phyloP scores from a whole-genome alignment of 2,888 invertebrate species.

The Phasia obesa region DNA sequence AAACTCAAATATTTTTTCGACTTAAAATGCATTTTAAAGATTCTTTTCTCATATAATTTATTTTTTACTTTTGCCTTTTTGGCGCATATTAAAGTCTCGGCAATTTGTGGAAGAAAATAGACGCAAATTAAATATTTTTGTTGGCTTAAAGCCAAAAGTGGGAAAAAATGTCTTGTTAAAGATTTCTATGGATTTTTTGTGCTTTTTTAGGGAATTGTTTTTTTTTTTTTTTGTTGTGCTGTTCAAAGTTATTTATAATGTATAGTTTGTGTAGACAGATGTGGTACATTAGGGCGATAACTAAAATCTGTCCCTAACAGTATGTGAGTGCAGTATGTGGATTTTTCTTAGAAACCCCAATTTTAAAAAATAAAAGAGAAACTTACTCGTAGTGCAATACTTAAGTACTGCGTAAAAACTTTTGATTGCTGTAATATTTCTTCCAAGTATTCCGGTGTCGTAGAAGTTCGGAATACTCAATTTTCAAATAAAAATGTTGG shows the following conservation, averaged over 20 bases:
- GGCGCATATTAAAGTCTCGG: constrained; percentile 18
- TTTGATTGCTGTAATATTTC: too few species aligned
- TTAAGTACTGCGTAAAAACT: too few species aligned
- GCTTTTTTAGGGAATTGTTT: constrained; percentile 7
- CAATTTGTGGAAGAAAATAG: constrained; percentile 29
- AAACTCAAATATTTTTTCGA: constrained; percentile 44
- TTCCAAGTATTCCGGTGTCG: too few species aligned
- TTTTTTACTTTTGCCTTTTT: constrained; percentile 23
- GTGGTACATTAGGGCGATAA: too few species aligned
- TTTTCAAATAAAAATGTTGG: too few species aligned
- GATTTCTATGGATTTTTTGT: constrained; percentile 43
- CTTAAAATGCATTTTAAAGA: constrained; percentile 43
- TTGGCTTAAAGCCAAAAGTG: constrained; percentile 61
- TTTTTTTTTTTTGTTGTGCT: constrained; percentile 20
- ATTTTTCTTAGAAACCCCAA: too few species aligned
- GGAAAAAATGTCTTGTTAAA: constrained; percentile 42
- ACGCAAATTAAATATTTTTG: neutral
- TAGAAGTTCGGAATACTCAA: too few species aligned
- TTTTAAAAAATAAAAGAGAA: too few species aligned
- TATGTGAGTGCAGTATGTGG: too few species aligned
- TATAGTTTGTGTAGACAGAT: too few species aligned
- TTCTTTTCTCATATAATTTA: constrained; percentile 19
- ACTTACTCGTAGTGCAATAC: too few species aligned
- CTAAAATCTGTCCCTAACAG: too few species aligned
- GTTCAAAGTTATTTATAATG: constrained; percentile 37